phyloP scores from a whole-genome alignment of 2,113 vertebrate genomes.

The Neodontobutis hainanensis region DNA sequence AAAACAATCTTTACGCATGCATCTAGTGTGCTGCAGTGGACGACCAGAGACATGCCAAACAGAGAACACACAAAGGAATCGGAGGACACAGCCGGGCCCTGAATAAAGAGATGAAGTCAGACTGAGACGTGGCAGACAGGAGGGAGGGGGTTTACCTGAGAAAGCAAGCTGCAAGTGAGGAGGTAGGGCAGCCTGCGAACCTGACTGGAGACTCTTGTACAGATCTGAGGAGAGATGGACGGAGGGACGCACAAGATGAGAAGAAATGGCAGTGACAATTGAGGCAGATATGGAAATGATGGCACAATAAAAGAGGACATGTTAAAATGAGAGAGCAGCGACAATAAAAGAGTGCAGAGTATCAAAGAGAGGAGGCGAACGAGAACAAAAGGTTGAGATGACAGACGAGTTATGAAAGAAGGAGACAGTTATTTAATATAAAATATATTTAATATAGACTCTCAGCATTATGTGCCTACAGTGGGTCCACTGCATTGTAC shows the following conservation, averaged over 20 bases:
- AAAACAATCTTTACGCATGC: slow-evolving; percentile 3
- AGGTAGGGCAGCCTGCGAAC: slow-evolving; percentile 93
- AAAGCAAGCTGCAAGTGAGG: slow-evolving; percentile 94
- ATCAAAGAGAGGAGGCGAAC: slow-evolving; percentile 19
- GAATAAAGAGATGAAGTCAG: slow-evolving; percentile 20
- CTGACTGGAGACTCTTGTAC: slow-evolving; percentile 97
- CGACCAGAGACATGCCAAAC: slow-evolving; percentile 8
- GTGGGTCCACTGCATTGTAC: no score
- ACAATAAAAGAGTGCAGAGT: slow-evolving; percentile 23
- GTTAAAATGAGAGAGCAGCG: slow-evolving; percentile 7
- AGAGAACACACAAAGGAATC: slow-evolving; percentile 23
- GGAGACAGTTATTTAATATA: slow-evolving; percentile 22
- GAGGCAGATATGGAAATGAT: slow-evolving; percentile 5
- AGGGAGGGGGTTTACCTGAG: slow-evolving; percentile 83
- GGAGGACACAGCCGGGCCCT: background rate
- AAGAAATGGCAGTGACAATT: slow-evolving; percentile 17
- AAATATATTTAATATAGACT: background rate
- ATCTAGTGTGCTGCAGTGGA: slow-evolving; percentile 11
- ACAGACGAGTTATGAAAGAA: slow-evolving; percentile 21
- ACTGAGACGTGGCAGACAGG: slow-evolving; percentile 26
- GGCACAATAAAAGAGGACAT: background rate
- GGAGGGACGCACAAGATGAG: slow-evolving; percentile 45
- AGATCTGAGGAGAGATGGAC: slow-evolving; percentile 84
- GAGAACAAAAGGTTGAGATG: slow-evolving; percentile 23
- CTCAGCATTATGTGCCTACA: no score